Conservation (phyloP, 2,797 vertebrate genomes). For the Distichodus sexfasciatus region DNA sequence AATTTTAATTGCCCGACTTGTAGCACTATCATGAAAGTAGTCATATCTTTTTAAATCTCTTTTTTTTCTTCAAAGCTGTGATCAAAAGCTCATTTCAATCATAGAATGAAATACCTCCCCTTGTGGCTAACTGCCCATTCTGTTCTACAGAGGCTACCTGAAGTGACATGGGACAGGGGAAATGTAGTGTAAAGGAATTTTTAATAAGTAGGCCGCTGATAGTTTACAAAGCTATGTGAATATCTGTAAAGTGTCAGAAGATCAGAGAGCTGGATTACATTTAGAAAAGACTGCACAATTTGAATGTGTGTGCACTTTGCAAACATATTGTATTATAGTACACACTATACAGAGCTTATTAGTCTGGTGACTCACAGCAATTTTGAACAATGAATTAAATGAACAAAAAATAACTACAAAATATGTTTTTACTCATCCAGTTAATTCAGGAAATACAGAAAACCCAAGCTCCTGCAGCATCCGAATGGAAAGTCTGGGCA, state of each 20-base stretch:
- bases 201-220: constrained; percentile 4
- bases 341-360: background rate
- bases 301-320: background rate
- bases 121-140: too few relatives aligned
- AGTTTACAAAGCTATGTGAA: background rate
- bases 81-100: too few relatives aligned
- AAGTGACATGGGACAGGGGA: background rate
- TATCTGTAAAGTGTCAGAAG: constrained; percentile 8
- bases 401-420: background rate
- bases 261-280: background rate
- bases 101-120: too few relatives aligned
- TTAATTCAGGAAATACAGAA: too few relatives aligned
- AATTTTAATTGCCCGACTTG: too few relatives aligned
- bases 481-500: constrained; percentile 42
- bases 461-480: too few relatives aligned
- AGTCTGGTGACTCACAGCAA: background rate
- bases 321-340: background rate
- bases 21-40: too few relatives aligned
- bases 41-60: too few relatives aligned
- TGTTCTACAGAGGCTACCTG: too few relatives aligned
- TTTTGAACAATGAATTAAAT: background rate
- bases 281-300: background rate
- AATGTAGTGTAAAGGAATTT: constrained; percentile 16
- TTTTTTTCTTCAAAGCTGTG: too few relatives aligned
- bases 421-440: background rate